These are phyloP conservation scores for Periophthalmus magnuspinnatus DNA, from an alignment of 2,797 vertebrate genomes.

Conservation along the genomic window DNA sequence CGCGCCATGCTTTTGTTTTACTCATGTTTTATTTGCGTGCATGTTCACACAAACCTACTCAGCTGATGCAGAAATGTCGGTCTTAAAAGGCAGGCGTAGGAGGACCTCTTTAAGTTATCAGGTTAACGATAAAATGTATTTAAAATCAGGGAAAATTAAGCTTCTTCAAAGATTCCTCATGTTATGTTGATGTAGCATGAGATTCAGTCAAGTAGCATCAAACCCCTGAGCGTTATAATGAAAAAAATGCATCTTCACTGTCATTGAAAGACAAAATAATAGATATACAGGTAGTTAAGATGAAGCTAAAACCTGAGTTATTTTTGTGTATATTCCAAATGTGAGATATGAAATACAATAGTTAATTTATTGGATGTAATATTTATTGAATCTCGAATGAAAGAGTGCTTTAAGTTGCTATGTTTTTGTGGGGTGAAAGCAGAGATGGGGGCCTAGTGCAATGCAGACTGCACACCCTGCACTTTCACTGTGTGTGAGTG, in stretches of 20 bases:
- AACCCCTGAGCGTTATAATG: conserved; percentile 35
- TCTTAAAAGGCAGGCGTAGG: conserved; percentile 10
- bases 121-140: conserved; percentile 18
- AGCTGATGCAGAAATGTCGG: conserved; percentile 9
- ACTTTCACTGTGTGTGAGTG: conserved; percentile 53
- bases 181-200: conserved; percentile 64
- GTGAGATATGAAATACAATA: conserved; percentile 52
- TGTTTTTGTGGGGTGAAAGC: conserved; percentile 42
- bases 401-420: conserved; percentile 63
- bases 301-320: conserved; percentile 32
- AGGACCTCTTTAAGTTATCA: conserved; percentile 38
- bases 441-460: conserved; percentile 50
- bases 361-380: conserved; percentile 65
- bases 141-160: conserved; percentile 52
- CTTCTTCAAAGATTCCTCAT: conserved; percentile 37
- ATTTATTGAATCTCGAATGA: conserved; percentile 64
- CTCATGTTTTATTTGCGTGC: conserved; percentile 29
- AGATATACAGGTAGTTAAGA: conserved; percentile 25
- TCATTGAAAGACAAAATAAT: conserved; percentile 34
- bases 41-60: conserved; percentile 27
- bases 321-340: conserved; percentile 36
- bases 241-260: conserved; percentile 30
- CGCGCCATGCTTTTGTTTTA: conserved; percentile 47
- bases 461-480: conserved; percentile 63
- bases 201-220: conserved; percentile 56